Evolutionary conservation across 2,888 invertebrate genomes (phyloP).

Genomic region (Drosophila hamatofila): DNA sequence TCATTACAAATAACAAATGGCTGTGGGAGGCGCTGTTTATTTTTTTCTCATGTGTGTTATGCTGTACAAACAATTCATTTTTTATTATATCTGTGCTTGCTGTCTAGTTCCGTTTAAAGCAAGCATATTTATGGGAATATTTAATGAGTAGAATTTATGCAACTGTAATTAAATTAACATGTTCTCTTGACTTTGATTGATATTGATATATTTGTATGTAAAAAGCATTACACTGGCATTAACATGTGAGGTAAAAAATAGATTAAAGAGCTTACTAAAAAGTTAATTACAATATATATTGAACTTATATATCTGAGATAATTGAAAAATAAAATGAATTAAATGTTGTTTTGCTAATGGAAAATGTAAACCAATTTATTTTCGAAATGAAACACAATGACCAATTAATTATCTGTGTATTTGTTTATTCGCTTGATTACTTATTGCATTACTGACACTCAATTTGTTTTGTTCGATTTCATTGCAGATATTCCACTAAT

Average conservation of each 20-base stretch:
- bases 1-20: constrained; percentile 3
- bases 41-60: not conserved
- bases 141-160: not conserved
- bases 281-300: not conserved
- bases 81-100: not conserved
- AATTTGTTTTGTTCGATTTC: not conserved
- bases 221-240: not conserved
- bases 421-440: constrained; percentile 5
- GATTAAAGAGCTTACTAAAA: not conserved
- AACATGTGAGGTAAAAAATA: not conserved
- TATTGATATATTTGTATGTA: not conserved
- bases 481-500: constrained; percentile 55
- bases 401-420: constrained; percentile 1
- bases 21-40: not conserved
- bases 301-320: not conserved
- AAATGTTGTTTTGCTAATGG: not conserved
- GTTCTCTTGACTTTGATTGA: constrained; percentile 7
- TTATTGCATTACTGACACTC: constrained; percentile 1
- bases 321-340: not conserved
- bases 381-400: not conserved
- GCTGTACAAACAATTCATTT: not conserved
- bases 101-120: not conserved
- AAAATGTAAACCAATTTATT: not conserved
- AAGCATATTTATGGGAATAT: constrained; percentile 25
- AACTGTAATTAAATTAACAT: not conserved